Base-by-base conservation (phyloP, 2,797 vertebrate genomes). In the Martes flavigula region DNA sequence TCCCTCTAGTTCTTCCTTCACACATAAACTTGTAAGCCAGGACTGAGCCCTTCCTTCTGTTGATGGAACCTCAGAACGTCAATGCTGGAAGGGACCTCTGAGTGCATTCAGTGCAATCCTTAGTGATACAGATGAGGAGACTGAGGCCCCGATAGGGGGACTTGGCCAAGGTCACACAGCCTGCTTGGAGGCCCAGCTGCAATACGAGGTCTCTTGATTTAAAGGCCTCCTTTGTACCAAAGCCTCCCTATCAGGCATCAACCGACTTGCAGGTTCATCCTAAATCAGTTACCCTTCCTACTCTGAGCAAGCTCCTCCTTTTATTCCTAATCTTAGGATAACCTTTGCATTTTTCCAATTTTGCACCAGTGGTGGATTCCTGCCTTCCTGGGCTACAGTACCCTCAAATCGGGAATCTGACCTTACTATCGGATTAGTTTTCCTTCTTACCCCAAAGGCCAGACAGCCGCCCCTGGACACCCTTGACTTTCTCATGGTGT, bases 111-210 rank as follows among this genome's bases (percentile, higher is more conserved):
- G 40, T 70, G 54, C 92, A 85, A 43, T n/a, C 72, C 40, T 62
- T 85, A 14, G n/a, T 73, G 77, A 88, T 83, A 95, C 92, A 90
- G 90, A 96, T 92, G 97, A 87, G 77, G 90, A 94, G 90, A 97
- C 97, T 93, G 97, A 97, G 92, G 90, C 85, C 62, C 17, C 0
- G 2, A 20, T 58, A 89, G 46, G 93, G 93, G 84, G 96, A 98
- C 97, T 97, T 97, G 95, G 93, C 97, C 98, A 98, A 98, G 98
- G 98, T 98, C 98, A 98, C 93, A 94, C 87, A 93, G 83, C n/a
- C 82, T 96, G 48, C 68, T 75, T 92, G 83, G 95, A 96, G 93
- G 96, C 91, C 95, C 90, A 58, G 87, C 87, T 96, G 96, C 92
- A 97, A 35, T 68, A 75, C 73, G 40, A 27, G 89, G 38, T 90